phyloP scores from a whole-genome alignment of 2,797 vertebrate species.

The Danio kyathit region DNA sequence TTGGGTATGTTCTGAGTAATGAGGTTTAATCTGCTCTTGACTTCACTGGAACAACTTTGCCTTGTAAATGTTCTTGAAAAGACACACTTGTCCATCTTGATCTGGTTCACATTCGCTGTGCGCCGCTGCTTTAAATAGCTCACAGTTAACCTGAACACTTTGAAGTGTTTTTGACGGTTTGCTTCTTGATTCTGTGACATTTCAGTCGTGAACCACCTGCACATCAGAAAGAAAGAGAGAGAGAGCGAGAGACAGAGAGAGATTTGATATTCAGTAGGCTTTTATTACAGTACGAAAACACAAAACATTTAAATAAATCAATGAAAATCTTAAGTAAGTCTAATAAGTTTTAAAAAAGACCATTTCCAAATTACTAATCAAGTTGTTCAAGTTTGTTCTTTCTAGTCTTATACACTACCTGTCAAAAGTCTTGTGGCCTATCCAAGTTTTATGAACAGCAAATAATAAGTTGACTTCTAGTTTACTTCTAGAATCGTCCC shows the following conservation, averaged over 20 bases:
- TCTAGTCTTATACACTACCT: too few relatives aligned
- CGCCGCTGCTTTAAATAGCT: constrained; percentile 59
- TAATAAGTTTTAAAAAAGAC: too few relatives aligned
- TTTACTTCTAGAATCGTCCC: too few relatives aligned
- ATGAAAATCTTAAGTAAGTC: too few relatives aligned
- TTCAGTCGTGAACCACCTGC: constrained; percentile 60
- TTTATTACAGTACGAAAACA: too few relatives aligned
- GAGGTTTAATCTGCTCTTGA: background rate
- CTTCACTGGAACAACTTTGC: constrained; percentile 24
- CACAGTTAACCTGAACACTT: constrained; percentile 61
- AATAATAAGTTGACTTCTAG: too few relatives aligned
- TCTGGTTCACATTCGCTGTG: constrained; percentile 38
- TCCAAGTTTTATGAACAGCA: too few relatives aligned
- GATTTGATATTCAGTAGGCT: too few relatives aligned
- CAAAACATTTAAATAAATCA: too few relatives aligned
- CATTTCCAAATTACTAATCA: too few relatives aligned
- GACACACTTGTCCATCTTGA: constrained; percentile 52
- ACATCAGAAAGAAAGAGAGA: constrained; percentile 19
- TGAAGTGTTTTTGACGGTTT: constrained; percentile 63
- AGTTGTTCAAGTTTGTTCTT: too few relatives aligned
- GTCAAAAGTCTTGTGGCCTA: too few relatives aligned
- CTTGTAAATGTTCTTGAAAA: constrained; percentile 44
- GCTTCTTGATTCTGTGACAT: constrained; percentile 61
- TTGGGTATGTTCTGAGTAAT: constrained; percentile 33
- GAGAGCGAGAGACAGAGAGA: background rate